phyloP scores from a whole-genome alignment of 2,113 vertebrate genomes.

The Tetrao urogallus region DNA sequence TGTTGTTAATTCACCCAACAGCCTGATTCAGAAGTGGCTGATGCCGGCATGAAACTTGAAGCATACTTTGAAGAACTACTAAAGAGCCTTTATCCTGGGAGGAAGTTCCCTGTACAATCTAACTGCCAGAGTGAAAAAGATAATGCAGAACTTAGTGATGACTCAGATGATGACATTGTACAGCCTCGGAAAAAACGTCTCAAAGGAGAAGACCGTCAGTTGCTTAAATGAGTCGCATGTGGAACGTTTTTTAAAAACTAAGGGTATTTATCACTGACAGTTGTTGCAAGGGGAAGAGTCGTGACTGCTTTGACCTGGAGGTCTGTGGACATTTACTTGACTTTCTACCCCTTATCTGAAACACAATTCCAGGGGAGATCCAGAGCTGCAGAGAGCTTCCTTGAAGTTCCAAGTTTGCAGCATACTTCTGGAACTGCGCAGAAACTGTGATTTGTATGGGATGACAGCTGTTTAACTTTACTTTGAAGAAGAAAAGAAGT shows the following conservation, averaged over 20 bases:
- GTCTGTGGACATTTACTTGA: conserved; percentile 57
- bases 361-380: neutral
- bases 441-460: neutral
- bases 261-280: conserved; percentile 60
- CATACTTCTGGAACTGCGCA: conserved; percentile 22
- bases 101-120: conserved; percentile 74
- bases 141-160: conserved; percentile 72
- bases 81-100: conserved; percentile 79
- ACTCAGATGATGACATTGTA: conserved; percentile 82
- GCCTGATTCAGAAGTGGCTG: conserved; percentile 85
- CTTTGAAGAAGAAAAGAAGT: conserved; percentile 47
- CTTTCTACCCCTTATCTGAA: conserved; percentile 10
- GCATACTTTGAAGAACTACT: conserved; percentile 84
- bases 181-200: conserved; percentile 83
- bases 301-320: conserved; percentile 53
- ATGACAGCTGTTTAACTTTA: conserved; percentile 34
- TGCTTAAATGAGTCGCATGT: conserved; percentile 68
- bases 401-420: conserved; percentile 44
- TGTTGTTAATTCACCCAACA: conserved; percentile 68
- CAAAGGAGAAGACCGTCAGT: conserved; percentile 80
- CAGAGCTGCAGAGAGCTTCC: conserved; percentile 15
- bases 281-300: conserved; percentile 21
- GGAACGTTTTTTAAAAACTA: conserved; percentile 9
- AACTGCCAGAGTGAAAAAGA: conserved; percentile 72
- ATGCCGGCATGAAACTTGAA: conserved; percentile 83